Evolutionary conservation across 2,888 invertebrate species (phyloP).

Genomic region (Bembecia ichneumoniformis): DNA sequence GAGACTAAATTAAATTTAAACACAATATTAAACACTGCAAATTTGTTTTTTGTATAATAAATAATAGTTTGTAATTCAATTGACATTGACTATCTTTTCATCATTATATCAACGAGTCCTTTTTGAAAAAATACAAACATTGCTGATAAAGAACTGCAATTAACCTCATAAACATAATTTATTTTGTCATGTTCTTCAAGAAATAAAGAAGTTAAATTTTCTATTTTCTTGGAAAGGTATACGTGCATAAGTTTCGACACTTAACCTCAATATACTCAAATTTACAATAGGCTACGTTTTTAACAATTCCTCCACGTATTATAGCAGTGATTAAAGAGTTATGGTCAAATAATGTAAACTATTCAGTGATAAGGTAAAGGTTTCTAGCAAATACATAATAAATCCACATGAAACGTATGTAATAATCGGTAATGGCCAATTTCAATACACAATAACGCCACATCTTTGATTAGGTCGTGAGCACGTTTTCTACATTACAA

Average conservation of each 20-base stretch:
- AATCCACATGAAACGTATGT: constrained; percentile 64
- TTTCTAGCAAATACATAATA: constrained; percentile 11
- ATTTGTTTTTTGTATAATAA: background rate
- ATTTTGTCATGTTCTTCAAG: too few species aligned
- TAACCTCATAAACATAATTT: too few species aligned
- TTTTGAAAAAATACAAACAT: background rate
- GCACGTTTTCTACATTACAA: constrained; percentile 12
- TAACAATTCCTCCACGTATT: too few species aligned
- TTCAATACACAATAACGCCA: constrained; percentile 61
- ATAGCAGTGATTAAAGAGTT: too few species aligned
- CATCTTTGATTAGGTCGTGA: constrained; percentile 40
- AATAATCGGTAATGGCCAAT: constrained; percentile 67
- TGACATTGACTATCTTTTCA: background rate
- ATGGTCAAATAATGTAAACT: too few species aligned
- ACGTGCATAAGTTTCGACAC: constrained; percentile 34
- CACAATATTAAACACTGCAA: background rate
- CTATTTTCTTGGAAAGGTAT: background rate
- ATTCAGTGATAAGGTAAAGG: background rate
- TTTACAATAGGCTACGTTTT: too few species aligned
- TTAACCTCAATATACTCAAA: constrained; percentile 55
- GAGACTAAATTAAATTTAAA: background rate
- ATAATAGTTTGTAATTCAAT: background rate
- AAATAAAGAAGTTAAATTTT: too few species aligned
- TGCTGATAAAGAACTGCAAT: too few species aligned
- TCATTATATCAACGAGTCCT: background rate